These are phyloP conservation scores for Stegodyphus mimosarum DNA, from an alignment of 1,140 invertebrate genomes.

Conservation along the genomic window DNA sequence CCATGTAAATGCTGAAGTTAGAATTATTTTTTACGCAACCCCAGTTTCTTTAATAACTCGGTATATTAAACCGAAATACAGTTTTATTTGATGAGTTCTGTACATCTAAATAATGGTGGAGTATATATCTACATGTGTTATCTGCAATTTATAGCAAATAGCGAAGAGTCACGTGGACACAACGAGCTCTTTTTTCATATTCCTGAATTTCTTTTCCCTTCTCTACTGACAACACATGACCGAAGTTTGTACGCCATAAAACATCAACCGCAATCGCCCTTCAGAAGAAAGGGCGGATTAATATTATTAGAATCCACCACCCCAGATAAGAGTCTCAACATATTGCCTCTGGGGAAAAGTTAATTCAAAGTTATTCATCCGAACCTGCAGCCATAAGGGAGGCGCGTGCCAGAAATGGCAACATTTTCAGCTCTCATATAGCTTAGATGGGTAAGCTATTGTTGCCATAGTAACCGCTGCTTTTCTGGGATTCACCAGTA, in stretches of 20 bases:
- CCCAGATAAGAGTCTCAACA: conserved; percentile 15
- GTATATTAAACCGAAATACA: no score
- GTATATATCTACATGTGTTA: no score
- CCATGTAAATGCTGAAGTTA: no score
- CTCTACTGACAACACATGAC: conserved; percentile 2
- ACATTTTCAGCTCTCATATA: conserved; percentile 16
- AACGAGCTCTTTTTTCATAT: no score
- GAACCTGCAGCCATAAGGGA: conserved; percentile 5
- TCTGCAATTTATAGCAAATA: no score
- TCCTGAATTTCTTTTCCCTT: no score
- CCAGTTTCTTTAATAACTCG: no score
- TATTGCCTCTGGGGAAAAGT: conserved; percentile 48
- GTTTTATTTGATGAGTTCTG: no score
- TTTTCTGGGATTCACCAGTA: background rate
- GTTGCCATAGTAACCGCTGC: conserved; percentile 23
- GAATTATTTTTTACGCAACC: no score
- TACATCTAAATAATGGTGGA: no score
- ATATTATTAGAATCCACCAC: conserved; percentile 29
- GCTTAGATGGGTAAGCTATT: background rate
- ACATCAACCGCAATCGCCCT: conserved; percentile 31
- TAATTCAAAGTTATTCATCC: conserved; percentile 58
- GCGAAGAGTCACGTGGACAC: no score
- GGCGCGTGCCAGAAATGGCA: conserved; percentile 49
- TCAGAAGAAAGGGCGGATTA: conserved; percentile 31
- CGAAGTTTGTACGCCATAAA: conserved; percentile 15